These are phyloP conservation scores for Dasyprocta punctata DNA, from an alignment of 2,113 vertebrate species.

Conservation along the genomic window DNA sequence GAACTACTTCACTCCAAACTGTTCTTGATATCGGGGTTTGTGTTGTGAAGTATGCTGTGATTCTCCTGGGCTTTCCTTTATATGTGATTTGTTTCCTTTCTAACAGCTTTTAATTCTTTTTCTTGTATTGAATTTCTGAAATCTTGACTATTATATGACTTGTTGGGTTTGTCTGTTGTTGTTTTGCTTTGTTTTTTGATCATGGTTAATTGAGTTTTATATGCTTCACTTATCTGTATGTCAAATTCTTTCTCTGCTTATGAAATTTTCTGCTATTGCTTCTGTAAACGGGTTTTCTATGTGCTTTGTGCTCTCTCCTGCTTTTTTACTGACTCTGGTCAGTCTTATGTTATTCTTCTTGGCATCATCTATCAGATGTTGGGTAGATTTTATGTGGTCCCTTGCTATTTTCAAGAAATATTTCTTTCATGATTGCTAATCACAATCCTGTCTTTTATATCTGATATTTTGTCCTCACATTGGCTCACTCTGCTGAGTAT, in stretches of 20 bases:
- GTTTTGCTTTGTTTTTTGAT: not conserved
- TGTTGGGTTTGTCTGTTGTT: not conserved
- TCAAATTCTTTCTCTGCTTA: not conserved
- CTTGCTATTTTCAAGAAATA: not conserved
- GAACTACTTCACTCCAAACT: not conserved
- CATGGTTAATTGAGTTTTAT: not conserved
- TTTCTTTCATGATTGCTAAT: not conserved
- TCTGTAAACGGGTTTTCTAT: not conserved
- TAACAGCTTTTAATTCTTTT: not conserved
- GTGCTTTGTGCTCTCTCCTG: not conserved
- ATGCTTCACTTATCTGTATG: not conserved
- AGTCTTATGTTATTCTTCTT: not conserved
- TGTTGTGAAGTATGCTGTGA: not conserved
- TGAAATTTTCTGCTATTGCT: not conserved
- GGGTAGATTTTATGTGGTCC: not conserved
- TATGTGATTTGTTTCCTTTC: not conserved
- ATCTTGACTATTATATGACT: not conserved
- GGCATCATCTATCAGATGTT: not conserved
- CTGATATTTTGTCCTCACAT: not conserved
- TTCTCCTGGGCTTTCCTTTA: not conserved
- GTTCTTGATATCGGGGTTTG: not conserved
- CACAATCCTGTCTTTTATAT: not conserved
- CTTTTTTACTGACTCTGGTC: not conserved
- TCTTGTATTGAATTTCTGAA: not conserved
- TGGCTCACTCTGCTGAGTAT: not conserved